phyloP scores from a whole-genome alignment of 2,797 vertebrate genomes.

The Eospalax fontanierii region DNA sequence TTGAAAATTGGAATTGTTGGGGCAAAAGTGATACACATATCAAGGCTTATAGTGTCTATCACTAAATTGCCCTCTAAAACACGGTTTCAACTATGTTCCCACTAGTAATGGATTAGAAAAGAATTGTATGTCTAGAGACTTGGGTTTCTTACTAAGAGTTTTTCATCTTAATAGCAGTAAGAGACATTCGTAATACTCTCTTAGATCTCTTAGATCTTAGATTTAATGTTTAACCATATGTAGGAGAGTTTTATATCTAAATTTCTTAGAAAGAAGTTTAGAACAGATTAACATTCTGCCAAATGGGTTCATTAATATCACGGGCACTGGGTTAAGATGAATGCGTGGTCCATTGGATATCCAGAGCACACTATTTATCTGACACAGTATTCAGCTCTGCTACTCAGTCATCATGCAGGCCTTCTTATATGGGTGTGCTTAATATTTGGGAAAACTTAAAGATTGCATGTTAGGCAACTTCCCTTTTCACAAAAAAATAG shows the following conservation, averaged over 20 bases:
- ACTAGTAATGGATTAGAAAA: conserved; percentile 34
- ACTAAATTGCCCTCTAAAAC: conserved; percentile 58
- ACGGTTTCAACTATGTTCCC: conserved; percentile 40
- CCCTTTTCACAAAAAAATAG: conserved; percentile 8
- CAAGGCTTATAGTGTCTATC: neutral
- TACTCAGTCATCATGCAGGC: neutral
- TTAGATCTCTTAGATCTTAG: neutral
- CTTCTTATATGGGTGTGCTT: neutral
- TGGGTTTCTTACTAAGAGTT: conserved; percentile 12
- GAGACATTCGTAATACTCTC: neutral
- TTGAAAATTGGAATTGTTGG: conserved; percentile 50
- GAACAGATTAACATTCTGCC: conserved; percentile 11
- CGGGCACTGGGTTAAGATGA: neutral
- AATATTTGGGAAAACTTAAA: neutral
- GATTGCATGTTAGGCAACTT: neutral
- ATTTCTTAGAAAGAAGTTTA: conserved; percentile 44
- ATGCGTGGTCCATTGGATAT: neutral
- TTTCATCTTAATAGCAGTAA: conserved; percentile 50
- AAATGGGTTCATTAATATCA: conserved; percentile 28
- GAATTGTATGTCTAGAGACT: conserved; percentile 7
- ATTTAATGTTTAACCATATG: conserved; percentile 42
- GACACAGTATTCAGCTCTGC: neutral
- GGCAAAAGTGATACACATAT: neutral
- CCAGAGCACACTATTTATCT: neutral
- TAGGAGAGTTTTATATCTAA: neutral